phyloP scores from a whole-genome alignment of 1,140 invertebrate genomes.

The Ceratoteleas bidentatus region DNA sequence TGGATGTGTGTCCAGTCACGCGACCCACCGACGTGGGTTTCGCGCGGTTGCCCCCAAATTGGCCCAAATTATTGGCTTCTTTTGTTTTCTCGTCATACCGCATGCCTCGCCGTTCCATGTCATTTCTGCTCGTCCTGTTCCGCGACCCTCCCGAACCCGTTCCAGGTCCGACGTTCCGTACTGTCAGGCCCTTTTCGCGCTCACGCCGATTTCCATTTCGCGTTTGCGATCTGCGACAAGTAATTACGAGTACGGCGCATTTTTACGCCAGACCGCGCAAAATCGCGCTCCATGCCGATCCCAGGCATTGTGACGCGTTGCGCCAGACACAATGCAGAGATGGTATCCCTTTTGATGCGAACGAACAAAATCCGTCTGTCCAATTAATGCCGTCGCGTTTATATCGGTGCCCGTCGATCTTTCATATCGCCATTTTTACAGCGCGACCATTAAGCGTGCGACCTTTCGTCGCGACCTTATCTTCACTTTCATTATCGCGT shows the following conservation, averaged over 20 bases:
- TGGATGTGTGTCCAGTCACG: constrained; percentile 74
- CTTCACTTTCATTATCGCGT: constrained; percentile 3
- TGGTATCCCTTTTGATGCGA: no score
- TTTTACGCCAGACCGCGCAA: no score
- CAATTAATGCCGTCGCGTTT: no score
- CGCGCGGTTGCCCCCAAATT: constrained; percentile 80
- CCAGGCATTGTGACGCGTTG: no score
- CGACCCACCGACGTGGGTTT: constrained; percentile 72
- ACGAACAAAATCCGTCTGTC: no score
- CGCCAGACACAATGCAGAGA: no score
- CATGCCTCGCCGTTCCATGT: constrained; percentile 74
- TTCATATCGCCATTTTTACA: no score
- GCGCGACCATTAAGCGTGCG: no score
- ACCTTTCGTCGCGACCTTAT: constrained; percentile 1
- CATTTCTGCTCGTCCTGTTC: constrained; percentile 74
- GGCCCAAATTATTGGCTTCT: constrained; percentile 81
- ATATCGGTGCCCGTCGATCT: no score
- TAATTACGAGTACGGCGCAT: no score
- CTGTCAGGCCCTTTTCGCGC: constrained; percentile 41
- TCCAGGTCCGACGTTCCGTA: constrained; percentile 34
- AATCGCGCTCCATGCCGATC: no score
- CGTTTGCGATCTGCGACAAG: no score
- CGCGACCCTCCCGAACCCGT: constrained; percentile 62
- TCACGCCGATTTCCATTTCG: constrained; percentile 13
- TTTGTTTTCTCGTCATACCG: constrained; percentile 80